A percentile compares a stretch with the other conserved stretches of the same genome.
Evolutionary conservation across 2,113 vertebrate species (phyloP).

Genomic region (Corynorhinus townsendii): DNA sequence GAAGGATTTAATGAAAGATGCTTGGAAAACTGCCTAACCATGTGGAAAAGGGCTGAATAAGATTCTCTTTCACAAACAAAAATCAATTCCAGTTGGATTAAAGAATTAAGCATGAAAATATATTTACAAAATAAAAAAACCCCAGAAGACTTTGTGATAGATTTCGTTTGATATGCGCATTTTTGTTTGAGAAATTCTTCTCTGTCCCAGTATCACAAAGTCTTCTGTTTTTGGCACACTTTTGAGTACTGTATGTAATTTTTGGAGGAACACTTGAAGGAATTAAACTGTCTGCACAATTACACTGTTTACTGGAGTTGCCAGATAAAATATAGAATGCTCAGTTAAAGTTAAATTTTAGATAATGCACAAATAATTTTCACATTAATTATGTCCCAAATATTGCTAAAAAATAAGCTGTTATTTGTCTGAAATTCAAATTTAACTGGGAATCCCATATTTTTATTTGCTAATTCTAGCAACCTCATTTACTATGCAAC

Average conservation of each 20-base stretch:
- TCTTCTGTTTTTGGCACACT: neutral
- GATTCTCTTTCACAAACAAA: neutral
- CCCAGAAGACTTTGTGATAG: neutral
- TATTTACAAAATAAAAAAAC: neutral
- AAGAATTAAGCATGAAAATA: neutral
- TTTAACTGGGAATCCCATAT: neutral
- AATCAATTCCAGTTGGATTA: neutral
- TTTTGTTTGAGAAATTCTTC: no score
- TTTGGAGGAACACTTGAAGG: neutral
- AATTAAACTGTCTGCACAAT: neutral
- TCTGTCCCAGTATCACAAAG: no score
- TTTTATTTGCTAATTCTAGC: constrained; percentile 4
- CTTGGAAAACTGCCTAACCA: neutral
- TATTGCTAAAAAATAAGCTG: neutral
- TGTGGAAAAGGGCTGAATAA: neutral
- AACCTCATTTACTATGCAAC: neutral
- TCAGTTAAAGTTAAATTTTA: neutral
- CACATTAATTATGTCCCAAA: constrained; percentile 4
- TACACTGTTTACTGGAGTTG: neutral
- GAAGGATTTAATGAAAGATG: neutral
- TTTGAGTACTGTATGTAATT: neutral
- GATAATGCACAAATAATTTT: neutral
- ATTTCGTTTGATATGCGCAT: no score
- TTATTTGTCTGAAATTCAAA: neutral
- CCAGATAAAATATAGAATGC: neutral